Evolutionary conservation across 2,113 vertebrate genomes (phyloP).

Genomic region (Pipra filicauda): DNA sequence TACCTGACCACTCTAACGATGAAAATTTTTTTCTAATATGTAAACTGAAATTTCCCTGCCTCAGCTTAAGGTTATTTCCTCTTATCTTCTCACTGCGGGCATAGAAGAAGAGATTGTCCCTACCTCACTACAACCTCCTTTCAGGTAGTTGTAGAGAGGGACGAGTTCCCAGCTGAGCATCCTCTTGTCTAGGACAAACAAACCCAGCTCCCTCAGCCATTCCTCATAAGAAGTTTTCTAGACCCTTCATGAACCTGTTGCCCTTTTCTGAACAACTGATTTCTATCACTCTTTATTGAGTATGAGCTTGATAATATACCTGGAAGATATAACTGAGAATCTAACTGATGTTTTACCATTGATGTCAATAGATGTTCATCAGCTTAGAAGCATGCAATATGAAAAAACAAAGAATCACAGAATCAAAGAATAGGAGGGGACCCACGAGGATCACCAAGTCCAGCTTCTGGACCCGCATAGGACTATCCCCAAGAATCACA

Average conservation of each 20-base stretch:
- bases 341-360: neutral
- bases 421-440: neutral
- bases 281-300: neutral
- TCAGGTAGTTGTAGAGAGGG: accelerated
- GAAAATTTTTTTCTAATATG: neutral
- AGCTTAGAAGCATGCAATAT: neutral
- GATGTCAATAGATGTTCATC: neutral
- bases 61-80: neutral
- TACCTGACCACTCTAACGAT: neutral
- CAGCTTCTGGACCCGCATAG: neutral
- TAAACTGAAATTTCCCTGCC: neutral
- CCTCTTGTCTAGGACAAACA: neutral
- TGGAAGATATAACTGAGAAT: neutral
- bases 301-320: neutral
- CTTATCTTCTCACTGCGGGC: accelerated
- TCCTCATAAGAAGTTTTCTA: neutral
- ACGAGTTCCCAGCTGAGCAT: neutral
- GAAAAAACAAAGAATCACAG: neutral
- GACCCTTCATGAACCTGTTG: neutral
- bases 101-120: neutral
- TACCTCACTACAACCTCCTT: neutral
- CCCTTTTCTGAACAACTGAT: neutral
- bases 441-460: neutral
- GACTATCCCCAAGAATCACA: neutral
- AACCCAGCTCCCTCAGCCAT: neutral